A percentile compares a stretch with the other conserved stretches of the same genome.
These are phyloP conservation scores for Spialia ferax DNA, from an alignment of 2,888 invertebrate genomes.

Conservation along the genomic window DNA sequence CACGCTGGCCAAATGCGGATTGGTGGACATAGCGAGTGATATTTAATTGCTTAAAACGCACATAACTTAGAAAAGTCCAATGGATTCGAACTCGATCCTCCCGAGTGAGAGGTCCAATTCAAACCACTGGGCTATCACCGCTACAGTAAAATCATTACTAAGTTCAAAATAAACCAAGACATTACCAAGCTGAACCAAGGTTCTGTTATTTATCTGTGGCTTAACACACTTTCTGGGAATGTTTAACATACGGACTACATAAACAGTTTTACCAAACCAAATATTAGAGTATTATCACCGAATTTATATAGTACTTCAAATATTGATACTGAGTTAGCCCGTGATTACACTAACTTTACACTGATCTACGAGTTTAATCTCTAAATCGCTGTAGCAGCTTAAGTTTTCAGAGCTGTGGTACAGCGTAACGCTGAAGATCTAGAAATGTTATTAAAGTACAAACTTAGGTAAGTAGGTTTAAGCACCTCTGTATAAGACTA, in stretches of 20 bases:
- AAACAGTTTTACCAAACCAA: neutral
- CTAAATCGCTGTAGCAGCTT: neutral
- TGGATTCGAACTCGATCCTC: no score
- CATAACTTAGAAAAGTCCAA: no score
- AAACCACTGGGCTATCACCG: no score
- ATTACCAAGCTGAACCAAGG: no score
- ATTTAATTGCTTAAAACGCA: no score
- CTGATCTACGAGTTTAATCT: neutral
- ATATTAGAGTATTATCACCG: neutral
- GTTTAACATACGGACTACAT: neutral
- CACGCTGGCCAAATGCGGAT: no score
- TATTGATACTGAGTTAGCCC: neutral
- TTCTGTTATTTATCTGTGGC: no score
- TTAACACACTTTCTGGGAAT: neutral
- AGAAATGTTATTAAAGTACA: neutral
- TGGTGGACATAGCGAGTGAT: no score
- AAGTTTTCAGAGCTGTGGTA: conserved; percentile 7
- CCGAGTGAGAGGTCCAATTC: no score
- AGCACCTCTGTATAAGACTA: neutral
- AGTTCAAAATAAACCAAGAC: no score
- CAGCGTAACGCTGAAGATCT: neutral
- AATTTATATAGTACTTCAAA: neutral
- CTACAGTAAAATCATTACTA: no score
- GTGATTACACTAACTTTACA: neutral
- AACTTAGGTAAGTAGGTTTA: conserved; percentile 1